phyloP scores from a whole-genome alignment of 2,888 invertebrate genomes.

The Diarsia dahlii region DNA sequence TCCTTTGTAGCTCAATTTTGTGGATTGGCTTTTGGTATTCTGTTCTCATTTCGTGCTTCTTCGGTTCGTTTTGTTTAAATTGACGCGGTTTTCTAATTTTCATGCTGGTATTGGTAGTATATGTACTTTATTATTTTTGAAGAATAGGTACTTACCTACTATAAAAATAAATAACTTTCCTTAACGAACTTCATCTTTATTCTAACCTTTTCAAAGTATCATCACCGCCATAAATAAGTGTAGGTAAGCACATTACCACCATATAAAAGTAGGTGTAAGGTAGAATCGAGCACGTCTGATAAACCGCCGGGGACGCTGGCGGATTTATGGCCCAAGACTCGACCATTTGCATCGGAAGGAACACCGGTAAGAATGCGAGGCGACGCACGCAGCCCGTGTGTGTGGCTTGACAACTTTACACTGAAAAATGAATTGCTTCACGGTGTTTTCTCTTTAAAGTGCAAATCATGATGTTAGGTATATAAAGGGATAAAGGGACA shows the following conservation, averaged over 20 bases:
- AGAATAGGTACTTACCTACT: too few relatives aligned
- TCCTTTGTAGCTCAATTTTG: conserved; percentile 45
- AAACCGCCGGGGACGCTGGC: conserved; percentile 61
- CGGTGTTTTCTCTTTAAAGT: conserved; percentile 19
- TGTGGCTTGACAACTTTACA: conserved; percentile 51
- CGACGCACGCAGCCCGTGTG: conserved; percentile 61
- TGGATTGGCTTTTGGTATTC: conserved; percentile 31
- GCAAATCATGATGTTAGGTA: neutral
- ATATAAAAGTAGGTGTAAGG: conserved; percentile 59
- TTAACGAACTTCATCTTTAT: neutral
- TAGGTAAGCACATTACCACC: conserved; percentile 42
- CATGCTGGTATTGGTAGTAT: neutral
- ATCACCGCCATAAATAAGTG: conserved; percentile 56
- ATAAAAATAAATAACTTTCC: too few relatives aligned
- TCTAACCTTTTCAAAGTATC: conserved; percentile 38
- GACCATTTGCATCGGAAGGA: conserved; percentile 70
- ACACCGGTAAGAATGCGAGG: conserved; percentile 66
- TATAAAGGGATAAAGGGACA: neutral
- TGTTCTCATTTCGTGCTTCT: conserved; percentile 28
- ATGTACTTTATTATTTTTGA: neutral
- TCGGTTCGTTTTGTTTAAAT: conserved; percentile 9
- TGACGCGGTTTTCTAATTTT: neutral
- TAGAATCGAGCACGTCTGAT: conserved; percentile 67
- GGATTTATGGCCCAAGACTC: conserved; percentile 65
- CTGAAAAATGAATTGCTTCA: conserved; percentile 56